Conservation (phyloP, 2,888 invertebrate genomes). For the Rugalucina vietnamica region DNA sequence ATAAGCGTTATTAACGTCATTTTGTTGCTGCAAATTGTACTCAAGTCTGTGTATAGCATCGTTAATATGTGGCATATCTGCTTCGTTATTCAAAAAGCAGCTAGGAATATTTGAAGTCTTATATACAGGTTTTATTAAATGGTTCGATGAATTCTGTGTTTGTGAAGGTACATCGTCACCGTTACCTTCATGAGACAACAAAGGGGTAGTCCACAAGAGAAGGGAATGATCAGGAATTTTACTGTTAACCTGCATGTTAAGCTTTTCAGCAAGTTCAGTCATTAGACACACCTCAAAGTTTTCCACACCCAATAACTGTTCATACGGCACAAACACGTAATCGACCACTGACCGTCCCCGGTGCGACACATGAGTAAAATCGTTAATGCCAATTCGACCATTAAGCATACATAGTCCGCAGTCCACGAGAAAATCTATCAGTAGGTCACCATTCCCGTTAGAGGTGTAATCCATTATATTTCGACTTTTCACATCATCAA, state of each 20-base stretch:
- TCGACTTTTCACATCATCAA: not conserved
- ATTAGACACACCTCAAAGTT: not conserved
- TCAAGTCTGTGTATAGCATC: not conserved
- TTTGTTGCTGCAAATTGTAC: not conserved
- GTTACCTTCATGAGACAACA: not conserved
- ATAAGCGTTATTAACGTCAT: not conserved
- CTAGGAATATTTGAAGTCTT: not conserved
- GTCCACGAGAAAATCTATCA: slow-evolving; percentile 6
- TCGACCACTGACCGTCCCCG: slow-evolving; percentile 10
- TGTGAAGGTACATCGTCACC: too few relatives aligned
- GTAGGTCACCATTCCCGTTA: slow-evolving; percentile 3
- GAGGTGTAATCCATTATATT: not conserved
- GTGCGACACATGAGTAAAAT: slow-evolving; percentile 8
- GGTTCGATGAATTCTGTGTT: too few relatives aligned
- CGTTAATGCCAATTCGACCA: not conserved
- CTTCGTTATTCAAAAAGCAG: not conserved
- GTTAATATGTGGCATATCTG: not conserved
- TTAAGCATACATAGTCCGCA: slow-evolving; percentile 16
- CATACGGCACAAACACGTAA: not conserved
- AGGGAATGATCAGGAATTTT: not conserved
- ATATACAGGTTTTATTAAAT: too few relatives aligned
- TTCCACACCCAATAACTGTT: not conserved
- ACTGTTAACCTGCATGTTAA: not conserved
- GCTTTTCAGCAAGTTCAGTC: not conserved
- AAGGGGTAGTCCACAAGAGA: not conserved